phyloP scores from a whole-genome alignment of 2,797 vertebrate genomes.

The Liparis tanakae region DNA sequence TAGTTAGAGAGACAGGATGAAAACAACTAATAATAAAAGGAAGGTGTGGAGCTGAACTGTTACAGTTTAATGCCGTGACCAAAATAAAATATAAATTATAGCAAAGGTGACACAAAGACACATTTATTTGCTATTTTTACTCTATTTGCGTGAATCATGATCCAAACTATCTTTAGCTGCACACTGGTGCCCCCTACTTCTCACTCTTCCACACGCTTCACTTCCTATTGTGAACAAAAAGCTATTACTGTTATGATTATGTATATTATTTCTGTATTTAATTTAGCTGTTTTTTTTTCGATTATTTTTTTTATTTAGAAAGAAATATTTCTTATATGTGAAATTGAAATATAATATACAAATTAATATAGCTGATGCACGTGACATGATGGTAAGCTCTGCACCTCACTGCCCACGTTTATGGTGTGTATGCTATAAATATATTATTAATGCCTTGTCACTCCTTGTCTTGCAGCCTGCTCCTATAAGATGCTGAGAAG shows the following conservation, averaged over 20 bases:
- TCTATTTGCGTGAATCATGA: background rate
- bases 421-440: conserved; percentile 27
- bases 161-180: background rate
- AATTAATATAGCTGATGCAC: background rate
- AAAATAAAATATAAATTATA: conserved; percentile 3
- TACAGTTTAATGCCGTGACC: background rate
- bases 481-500: conserved; percentile 39
- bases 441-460: conserved; percentile 57
- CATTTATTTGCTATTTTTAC: background rate
- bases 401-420: background rate
- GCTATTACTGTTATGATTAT: conserved; percentile 4
- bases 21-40: too few species aligned
- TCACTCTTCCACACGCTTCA: background rate
- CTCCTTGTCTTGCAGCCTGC: conserved; percentile 26
- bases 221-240: background rate
- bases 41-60: too few species aligned
- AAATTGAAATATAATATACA: background rate
- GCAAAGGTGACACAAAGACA: background rate
- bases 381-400: background rate
- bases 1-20: too few species aligned
- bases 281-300: background rate
- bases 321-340: background rate
- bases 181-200: conserved; percentile 42
- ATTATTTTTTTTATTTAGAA: background rate
- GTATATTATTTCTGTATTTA: conserved; percentile 1